A percentile compares a stretch with the other conserved stretches of the same genome.
These are phyloP conservation scores for Sus scrofa DNA, from an alignment of 2,113 vertebrate species.

Conservation along the genomic window T2T-Sscrofa CM000826.6:153886501-153887000, in stretches of 20 bases:
- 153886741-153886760: not conserved
- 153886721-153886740: not conserved
- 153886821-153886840: fast-evolving
- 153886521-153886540: not conserved
- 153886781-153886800: fast-evolving
- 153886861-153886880: not conserved
- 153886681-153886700: fast-evolving
- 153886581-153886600: fast-evolving
- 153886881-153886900: not conserved
- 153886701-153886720: not conserved
- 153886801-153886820: not conserved
- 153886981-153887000: not conserved
- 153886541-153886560: fast-evolving
- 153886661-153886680: fast-evolving
- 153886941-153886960: fast-evolving
- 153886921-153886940: not conserved
- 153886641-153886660: not conserved
- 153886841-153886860: not conserved
- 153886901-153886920: not conserved
- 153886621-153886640: fast-evolving
- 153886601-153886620: not conserved
- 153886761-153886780: not conserved
- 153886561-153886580: not conserved
- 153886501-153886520: not conserved
- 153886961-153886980: not conserved